These are phyloP conservation scores for Xanthia togata DNA, from an alignment of 2,888 invertebrate genomes.

Conservation along the genomic window DNA sequence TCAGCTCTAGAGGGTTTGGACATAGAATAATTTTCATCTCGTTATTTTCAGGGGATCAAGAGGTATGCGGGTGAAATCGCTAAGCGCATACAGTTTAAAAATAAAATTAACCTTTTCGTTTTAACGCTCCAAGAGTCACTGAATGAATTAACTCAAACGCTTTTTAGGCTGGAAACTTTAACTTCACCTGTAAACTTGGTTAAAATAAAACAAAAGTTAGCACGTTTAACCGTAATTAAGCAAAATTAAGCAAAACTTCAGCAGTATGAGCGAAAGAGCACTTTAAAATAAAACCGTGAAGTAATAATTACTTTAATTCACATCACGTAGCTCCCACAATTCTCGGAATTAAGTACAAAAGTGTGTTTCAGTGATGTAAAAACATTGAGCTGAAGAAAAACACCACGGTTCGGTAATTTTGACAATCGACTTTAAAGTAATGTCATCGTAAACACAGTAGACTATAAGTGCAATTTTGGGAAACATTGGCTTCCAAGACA, in stretches of 20 bases:
- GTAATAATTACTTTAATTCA: constrained; percentile 60
- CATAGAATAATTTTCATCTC: too few relatives aligned
- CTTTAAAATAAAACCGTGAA: constrained; percentile 37
- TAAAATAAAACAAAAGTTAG: constrained; percentile 17
- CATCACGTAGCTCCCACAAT: constrained; percentile 43
- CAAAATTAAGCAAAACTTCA: constrained; percentile 43
- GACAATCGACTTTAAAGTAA: constrained; percentile 18
- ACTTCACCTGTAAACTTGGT: constrained; percentile 10
- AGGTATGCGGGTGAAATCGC: too few relatives aligned
- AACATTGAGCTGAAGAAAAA: constrained; percentile 24
- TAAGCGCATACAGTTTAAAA: neutral
- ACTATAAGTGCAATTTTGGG: neutral
- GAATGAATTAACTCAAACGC: constrained; percentile 13
- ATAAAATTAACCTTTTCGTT: neutral
- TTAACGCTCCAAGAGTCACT: neutral
- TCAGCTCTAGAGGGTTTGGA: too few relatives aligned
- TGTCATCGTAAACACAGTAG: constrained; percentile 3
- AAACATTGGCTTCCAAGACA: too few relatives aligned
- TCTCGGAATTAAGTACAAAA: constrained; percentile 50
- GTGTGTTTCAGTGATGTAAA: constrained; percentile 38
- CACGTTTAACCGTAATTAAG: constrained; percentile 42
- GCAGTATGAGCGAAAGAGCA: constrained; percentile 25
- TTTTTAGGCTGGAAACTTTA: constrained; percentile 5
- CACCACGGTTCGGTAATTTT: constrained; percentile 16
- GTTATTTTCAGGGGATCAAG: too few relatives aligned